Evolutionary conservation across 1,140 invertebrate species (phyloP).

Genomic region (Pachypeltis micranthus): DNA sequence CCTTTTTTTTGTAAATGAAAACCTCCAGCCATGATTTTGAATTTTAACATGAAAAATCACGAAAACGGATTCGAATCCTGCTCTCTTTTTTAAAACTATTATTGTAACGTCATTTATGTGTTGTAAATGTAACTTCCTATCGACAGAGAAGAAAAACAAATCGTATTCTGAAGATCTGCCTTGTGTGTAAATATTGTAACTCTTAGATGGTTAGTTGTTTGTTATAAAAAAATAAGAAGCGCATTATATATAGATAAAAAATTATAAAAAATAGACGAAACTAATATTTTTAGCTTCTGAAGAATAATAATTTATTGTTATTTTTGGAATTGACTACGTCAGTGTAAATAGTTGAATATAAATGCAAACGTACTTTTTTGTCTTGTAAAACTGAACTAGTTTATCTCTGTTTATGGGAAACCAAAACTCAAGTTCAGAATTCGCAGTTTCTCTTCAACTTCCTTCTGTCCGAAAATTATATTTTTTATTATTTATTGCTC

Average conservation of each 20-base stretch:
- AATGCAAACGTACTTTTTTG: neutral
- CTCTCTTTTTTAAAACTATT: neutral
- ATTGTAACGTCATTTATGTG: too few relatives aligned
- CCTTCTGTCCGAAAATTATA: neutral
- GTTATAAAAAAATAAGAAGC: constrained; percentile 2
- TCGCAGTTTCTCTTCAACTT: neutral
- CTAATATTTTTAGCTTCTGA: constrained; percentile 1
- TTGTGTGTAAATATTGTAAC: constrained; percentile 8
- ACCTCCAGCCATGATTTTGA: neutral
- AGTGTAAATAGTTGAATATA: neutral
- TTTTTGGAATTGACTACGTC: too few relatives aligned
- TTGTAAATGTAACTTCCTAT: too few relatives aligned
- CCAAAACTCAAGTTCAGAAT: neutral
- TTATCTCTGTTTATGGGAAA: neutral
- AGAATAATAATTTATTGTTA: neutral
- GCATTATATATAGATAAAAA: neutral
- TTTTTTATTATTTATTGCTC: neutral
- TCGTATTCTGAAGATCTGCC: constrained; percentile 5
- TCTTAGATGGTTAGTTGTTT: neutral
- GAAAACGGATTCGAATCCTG: constrained; percentile 1
- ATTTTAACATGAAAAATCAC: too few relatives aligned
- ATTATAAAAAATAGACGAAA: neutral
- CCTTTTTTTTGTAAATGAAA: constrained; percentile 1
- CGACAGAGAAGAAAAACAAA: neutral
- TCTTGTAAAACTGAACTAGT: neutral